A percentile compares a stretch with the other conserved stretches of the same genome.
These are phyloP conservation scores for Empidonax traillii DNA, from an alignment of 2,113 vertebrate species.

Conservation along the genomic window DNA sequence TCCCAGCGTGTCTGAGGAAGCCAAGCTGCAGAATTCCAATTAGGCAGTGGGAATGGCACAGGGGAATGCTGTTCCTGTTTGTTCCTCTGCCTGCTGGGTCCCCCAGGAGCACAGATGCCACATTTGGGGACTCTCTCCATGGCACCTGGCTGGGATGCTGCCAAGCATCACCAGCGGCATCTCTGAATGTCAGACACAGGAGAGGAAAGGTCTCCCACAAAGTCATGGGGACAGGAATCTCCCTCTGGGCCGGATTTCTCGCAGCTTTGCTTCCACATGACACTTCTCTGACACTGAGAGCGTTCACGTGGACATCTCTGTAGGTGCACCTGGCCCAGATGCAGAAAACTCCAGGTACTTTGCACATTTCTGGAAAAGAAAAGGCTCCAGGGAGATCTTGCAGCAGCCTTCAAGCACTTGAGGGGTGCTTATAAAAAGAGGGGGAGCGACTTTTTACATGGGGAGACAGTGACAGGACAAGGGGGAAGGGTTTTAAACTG, in stretches of 20 bases:
- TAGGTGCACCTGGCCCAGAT: fast-evolving
- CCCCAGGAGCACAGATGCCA: not conserved
- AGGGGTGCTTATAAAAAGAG: not conserved
- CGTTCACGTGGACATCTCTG: not conserved
- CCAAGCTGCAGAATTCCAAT: not conserved
- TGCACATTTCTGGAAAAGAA: not conserved
- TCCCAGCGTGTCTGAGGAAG: not conserved
- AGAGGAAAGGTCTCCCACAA: not conserved
- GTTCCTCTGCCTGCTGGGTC: not conserved
- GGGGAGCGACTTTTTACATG: not conserved
- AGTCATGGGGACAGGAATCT: not conserved
- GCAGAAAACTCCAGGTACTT: not conserved
- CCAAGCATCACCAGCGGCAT: not conserved
- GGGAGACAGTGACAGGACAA: not conserved
- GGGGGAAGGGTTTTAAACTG: not conserved
- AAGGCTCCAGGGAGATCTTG: not conserved
- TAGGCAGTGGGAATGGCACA: not conserved
- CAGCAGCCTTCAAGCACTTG: fast-evolving
- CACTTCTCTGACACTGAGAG: not conserved
- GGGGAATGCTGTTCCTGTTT: not conserved
- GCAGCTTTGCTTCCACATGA: not conserved
- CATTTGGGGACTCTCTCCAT: not conserved
- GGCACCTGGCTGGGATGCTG: not conserved
- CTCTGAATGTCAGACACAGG: not conserved
- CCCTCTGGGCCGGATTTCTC: not conserved